These are phyloP conservation scores for Cabera pusaria DNA, from an alignment of 2,888 invertebrate species.

Conservation along the genomic window DNA sequence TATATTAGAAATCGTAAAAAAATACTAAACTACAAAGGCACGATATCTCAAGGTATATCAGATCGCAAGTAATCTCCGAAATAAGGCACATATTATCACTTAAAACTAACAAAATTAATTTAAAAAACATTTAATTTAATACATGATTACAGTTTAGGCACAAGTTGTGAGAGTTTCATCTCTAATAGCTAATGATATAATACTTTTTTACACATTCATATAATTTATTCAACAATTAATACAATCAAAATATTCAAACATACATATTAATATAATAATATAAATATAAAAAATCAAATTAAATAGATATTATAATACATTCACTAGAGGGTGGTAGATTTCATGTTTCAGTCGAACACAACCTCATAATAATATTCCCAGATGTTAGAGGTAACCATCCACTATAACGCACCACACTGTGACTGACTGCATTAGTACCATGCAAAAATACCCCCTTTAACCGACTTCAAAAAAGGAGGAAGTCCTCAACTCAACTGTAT, in stretches of 20 bases:
- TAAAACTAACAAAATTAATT: constrained; percentile 28
- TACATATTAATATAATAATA: constrained; percentile 24
- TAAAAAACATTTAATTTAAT: constrained; percentile 22
- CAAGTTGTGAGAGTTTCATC: constrained; percentile 29
- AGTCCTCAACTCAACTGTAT: no score
- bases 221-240: constrained; percentile 42
- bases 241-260: constrained; percentile 29
- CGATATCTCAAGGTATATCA: constrained; percentile 48
- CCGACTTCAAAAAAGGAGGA: no score
- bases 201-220: constrained; percentile 41
- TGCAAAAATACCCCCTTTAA: no score
- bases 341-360: constrained; percentile 46
- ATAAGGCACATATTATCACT: constrained; percentile 66
- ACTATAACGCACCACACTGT: no score
- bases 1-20: constrained; percentile 34
- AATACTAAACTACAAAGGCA: constrained; percentile 55
- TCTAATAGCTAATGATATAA: constrained; percentile 34
- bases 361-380: no score
- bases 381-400: no score
- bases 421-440: no score
- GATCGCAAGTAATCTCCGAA: constrained; percentile 68
- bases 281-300: constrained; percentile 36
- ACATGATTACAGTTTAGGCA: constrained; percentile 30
- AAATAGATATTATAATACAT: constrained; percentile 45
- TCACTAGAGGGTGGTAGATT: constrained; percentile 44